phyloP scores from a whole-genome alignment of 2,113 vertebrate species.

The Ptyas mucosa region DNA sequence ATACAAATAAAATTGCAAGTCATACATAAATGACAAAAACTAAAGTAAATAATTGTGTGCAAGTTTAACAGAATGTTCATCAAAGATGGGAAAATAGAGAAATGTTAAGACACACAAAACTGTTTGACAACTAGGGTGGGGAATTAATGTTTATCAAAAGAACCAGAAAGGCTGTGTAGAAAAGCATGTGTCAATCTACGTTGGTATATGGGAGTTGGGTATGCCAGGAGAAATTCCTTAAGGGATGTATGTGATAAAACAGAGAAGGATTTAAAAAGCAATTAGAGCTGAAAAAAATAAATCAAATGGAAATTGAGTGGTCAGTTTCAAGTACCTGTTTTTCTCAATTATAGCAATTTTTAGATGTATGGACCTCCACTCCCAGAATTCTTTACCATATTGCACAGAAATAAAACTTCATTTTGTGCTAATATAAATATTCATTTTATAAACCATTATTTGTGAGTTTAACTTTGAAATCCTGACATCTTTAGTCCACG shows the following conservation, averaged over 20 bases:
- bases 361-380: no score
- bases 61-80: neutral
- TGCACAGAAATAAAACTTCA: no score
- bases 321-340: neutral
- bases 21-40: neutral
- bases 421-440: no score
- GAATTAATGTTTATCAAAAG: neutral
- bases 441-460: no score
- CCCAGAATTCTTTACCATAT: no score
- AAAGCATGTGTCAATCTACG: neutral
- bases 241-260: neutral
- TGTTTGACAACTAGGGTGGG: neutral
- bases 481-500: no score
- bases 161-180: neutral
- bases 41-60: neutral
- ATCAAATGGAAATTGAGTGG: neutral
- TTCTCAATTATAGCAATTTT: no score
- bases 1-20: neutral
- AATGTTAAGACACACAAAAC: neutral
- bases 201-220: neutral
- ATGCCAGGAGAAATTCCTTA: neutral
- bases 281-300: neutral
- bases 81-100: neutral
- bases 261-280: neutral
- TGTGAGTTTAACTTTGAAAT: no score